phyloP scores from a whole-genome alignment of 2,797 vertebrate species.

The Notolepis coatsorum region DNA sequence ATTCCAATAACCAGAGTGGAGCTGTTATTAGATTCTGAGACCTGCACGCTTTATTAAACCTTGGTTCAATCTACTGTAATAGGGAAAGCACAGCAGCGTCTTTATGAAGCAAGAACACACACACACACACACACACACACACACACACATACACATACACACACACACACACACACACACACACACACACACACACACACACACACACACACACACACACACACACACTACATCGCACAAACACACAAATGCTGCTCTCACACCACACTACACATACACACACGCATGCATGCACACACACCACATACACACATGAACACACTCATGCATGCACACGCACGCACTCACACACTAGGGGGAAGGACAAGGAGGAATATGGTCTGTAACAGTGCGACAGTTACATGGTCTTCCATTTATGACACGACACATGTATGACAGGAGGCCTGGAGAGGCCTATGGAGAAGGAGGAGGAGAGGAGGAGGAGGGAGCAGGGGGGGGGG shows the following conservation, averaged over 20 bases:
- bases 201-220: neutral
- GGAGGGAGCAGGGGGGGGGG: no score
- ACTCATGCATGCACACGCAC: neutral
- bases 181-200: conserved; percentile 10
- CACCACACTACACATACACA: neutral
- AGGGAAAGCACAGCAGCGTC: conserved; percentile 54
- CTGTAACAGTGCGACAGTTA: no score
- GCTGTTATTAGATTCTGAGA: conserved; percentile 74
- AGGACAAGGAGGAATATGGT: no score
- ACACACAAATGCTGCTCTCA: neutral
- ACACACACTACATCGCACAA: neutral
- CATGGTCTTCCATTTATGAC: no score
- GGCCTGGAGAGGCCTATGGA: no score
- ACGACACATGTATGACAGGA: no score
- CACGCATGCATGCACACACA: neutral
- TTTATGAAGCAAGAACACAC: conserved; percentile 49
- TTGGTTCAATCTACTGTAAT: conserved; percentile 58
- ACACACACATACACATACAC: neutral
- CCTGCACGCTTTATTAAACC: conserved; percentile 69
- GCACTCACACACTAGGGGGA: no score
- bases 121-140: conserved; percentile 22
- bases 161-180: conserved; percentile 9
- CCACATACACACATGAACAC: neutral
- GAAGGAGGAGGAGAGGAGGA: no score
- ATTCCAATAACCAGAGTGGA: conserved; percentile 72